These are phyloP conservation scores for Sinotaia quadrata DNA, from an alignment of 2,888 invertebrate species.

Conservation along the genomic window DNA sequence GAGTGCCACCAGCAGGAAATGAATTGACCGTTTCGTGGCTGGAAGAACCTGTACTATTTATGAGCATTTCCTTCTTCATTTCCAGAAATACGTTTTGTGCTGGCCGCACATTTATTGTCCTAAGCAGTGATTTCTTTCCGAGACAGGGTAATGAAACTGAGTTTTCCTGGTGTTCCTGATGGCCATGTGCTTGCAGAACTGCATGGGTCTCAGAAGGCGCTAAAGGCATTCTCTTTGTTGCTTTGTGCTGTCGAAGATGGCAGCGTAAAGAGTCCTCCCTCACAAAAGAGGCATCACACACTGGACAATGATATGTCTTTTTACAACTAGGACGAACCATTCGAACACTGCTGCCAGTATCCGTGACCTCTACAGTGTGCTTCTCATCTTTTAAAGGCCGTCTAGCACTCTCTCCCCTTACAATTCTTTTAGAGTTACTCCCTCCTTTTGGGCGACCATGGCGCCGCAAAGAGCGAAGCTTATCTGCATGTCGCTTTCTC, in stretches of 20 bases:
- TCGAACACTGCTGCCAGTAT: not conserved
- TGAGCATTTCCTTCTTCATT: not conserved
- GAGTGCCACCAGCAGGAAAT: not conserved
- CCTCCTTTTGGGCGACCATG: conserved; percentile 13
- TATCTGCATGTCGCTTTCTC: conserved; percentile 61
- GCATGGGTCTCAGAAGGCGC: not conserved
- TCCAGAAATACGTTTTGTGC: not conserved
- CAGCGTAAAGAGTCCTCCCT: conserved; percentile 72
- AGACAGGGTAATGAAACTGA: not conserved
- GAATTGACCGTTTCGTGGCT: not conserved
- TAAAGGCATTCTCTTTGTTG: conserved; percentile 14
- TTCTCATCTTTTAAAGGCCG: conserved; percentile 22
- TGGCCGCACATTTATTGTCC: no score
- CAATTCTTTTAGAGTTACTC: conserved; percentile 1
- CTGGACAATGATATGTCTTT: conserved; percentile 65
- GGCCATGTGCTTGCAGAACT: not conserved
- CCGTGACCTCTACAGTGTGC: not conserved
- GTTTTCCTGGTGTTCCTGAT: not conserved
- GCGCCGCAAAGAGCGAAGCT: conserved; percentile 15
- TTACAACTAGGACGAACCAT: conserved; percentile 45
- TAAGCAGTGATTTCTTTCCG: not conserved
- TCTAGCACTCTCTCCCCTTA: conserved; percentile 22
- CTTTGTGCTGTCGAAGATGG: conserved; percentile 72
- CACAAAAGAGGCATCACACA: conserved; percentile 71
- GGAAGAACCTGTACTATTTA: not conserved